Evolutionary conservation across 2,113 vertebrate genomes (phyloP).

Genomic region (Emydura subglobosa): DNA sequence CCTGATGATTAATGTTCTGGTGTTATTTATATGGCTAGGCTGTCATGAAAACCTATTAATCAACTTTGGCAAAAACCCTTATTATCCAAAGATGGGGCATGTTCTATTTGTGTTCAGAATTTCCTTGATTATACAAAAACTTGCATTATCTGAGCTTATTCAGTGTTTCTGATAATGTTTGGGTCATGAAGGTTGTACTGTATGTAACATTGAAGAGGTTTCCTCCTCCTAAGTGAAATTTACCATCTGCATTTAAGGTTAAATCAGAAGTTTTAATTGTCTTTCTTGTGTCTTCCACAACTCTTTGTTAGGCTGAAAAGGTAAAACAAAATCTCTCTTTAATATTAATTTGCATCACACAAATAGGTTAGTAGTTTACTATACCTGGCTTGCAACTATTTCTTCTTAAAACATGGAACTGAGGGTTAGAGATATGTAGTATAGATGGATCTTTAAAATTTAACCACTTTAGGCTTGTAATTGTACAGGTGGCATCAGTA

Average conservation of each 20-base stretch:
- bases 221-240: neutral
- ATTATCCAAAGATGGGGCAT: too few relatives aligned
- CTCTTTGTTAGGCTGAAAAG: neutral
- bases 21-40: neutral
- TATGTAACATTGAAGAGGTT: neutral
- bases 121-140: neutral
- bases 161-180: neutral
- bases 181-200: neutral
- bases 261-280: neutral
- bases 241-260: neutral
- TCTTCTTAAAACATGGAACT: neutral
- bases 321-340: neutral
- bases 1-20: neutral
- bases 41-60: neutral
- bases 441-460: rapidly evolving
- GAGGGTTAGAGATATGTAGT: rapidly evolving
- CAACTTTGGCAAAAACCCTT: neutral
- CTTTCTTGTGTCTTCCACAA: neutral
- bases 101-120: neutral
- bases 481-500: rapidly evolving
- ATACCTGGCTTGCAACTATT: neutral
- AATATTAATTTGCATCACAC: neutral
- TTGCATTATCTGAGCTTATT: neutral
- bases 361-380: neutral
- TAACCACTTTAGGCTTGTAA: rapidly evolving